phyloP scores from a whole-genome alignment of 1,140 invertebrate species.

The Caerostris darwini region DNA sequence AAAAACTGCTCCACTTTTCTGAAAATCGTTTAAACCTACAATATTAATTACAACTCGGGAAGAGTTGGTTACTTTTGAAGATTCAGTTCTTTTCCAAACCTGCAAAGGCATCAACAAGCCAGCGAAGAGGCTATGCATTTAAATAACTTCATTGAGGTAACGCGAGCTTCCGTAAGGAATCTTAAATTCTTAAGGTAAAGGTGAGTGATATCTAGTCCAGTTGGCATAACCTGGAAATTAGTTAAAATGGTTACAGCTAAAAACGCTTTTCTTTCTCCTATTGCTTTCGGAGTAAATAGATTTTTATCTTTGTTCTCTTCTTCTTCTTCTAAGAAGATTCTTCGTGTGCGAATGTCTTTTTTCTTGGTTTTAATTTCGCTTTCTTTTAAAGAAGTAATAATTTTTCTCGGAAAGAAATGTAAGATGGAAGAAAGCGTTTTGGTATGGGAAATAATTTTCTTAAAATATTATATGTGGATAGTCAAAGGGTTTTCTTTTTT shows the following conservation, averaged over 20 bases:
- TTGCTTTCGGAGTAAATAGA: not conserved
- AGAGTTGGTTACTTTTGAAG: not conserved
- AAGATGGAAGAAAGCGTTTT: not conserved
- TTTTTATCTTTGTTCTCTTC: slow-evolving; percentile 23
- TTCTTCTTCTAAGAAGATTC: not conserved
- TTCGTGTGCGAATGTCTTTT: not conserved
- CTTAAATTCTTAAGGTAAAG: slow-evolving; percentile 19
- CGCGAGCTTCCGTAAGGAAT: not conserved
- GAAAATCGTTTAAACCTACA: not conserved
- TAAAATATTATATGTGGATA: not conserved
- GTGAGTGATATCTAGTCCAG: not conserved
- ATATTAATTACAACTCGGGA: slow-evolving; percentile 24
- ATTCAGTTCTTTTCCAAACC: not conserved
- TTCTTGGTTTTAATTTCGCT: slow-evolving; percentile 3
- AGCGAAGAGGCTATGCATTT: slow-evolving; percentile 43
- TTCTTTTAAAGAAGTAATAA: not conserved
- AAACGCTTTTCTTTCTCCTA: not conserved
- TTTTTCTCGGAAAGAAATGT: not conserved
- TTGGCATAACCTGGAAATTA: not conserved
- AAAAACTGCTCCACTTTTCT: not conserved
- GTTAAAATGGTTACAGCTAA: slow-evolving; percentile 30
- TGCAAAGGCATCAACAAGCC: not conserved
- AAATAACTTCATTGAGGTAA: slow-evolving; percentile 53
- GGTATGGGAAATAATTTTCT: not conserved
- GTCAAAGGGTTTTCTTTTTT: not conserved